Conservation (phyloP, 92 coral and sea anemone genomes). For the Virgularia gustaviana region DNA sequence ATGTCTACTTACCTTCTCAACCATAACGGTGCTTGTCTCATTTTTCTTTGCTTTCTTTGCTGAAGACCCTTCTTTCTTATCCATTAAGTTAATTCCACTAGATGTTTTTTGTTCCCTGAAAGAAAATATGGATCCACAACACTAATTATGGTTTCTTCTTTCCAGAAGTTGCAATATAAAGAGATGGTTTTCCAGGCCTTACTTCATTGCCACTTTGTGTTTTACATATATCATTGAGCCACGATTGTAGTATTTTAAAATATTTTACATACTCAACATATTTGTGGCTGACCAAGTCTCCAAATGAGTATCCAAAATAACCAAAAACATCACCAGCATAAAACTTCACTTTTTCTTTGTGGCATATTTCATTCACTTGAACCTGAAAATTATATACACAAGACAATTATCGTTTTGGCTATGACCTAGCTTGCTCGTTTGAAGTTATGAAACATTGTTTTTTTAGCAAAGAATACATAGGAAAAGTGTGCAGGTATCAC, state of each 20-base stretch:
- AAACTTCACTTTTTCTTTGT: slow-evolving; percentile 64
- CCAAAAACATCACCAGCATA: slow-evolving; percentile 98
- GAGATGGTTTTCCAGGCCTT: no score
- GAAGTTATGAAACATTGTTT: neutral
- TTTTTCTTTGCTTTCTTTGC: slow-evolving; percentile 61
- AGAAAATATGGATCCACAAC: neutral
- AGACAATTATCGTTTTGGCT: neutral
- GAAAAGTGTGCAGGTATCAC: neutral
- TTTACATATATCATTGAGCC: no score
- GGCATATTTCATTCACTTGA: slow-evolving; percentile 72
- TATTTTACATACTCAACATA: slow-evolving; percentile 80
- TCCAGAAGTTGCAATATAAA: no score
- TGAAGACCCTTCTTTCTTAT: slow-evolving; percentile 56
- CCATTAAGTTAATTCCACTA: slow-evolving; percentile 21
- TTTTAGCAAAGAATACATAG: neutral
- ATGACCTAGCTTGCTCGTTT: neutral
- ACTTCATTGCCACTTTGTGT: no score
- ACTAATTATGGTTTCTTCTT: neutral
- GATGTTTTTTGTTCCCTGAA: slow-evolving; percentile 43
- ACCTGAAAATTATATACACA: slow-evolving; percentile 37
- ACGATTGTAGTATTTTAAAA: no score
- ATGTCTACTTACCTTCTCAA: slow-evolving; percentile 67
- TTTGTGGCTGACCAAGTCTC: slow-evolving; percentile 83
- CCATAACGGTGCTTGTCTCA: slow-evolving; percentile 58
- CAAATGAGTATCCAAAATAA: slow-evolving; percentile 93